Percentiles rank a stretch among this genome's conserved stretches.
Conservation (phyloP, 2,113 vertebrate species). For the Anarrhichthys ocellatus region DNA sequence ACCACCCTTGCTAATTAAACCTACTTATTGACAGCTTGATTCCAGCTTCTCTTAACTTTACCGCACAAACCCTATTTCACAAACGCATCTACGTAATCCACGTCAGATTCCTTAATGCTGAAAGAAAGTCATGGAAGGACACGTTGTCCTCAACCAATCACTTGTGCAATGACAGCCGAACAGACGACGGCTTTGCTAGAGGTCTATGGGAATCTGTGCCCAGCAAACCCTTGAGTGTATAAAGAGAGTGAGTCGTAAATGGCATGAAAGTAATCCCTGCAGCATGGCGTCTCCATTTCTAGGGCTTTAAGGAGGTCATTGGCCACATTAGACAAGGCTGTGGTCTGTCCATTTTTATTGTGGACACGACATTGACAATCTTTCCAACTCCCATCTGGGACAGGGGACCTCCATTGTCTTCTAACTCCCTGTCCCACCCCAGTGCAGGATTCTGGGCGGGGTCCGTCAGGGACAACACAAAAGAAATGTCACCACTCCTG, state of each 20-base stretch:
- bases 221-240: neutral
- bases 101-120: neutral
- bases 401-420: constrained; percentile 71
- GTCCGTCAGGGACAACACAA: constrained; percentile 74
- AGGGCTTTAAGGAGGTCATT: constrained; percentile 48
- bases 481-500: constrained; percentile 73
- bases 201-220: constrained; percentile 16
- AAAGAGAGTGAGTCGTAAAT: constrained; percentile 16
- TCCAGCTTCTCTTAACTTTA: constrained; percentile 13
- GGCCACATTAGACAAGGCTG: constrained; percentile 56
- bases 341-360: constrained; percentile 71
- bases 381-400: constrained; percentile 79
- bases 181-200: neutral
- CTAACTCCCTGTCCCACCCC: constrained; percentile 56
- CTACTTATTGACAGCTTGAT: constrained; percentile 32
- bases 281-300: constrained; percentile 37
- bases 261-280: constrained; percentile 8
- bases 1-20: constrained; percentile 51
- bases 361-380: constrained; percentile 67
- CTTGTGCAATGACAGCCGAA: constrained; percentile 8
- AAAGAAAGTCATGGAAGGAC: neutral
- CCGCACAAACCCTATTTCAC: neutral
- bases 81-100: neutral
- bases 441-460: constrained; percentile 44
- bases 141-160: neutral